A percentile compares a stretch with the other conserved stretches of the same genome.
These are phyloP conservation scores for Scaeva pyrastri DNA, from an alignment of 2,888 invertebrate species.

Conservation along the genomic window DNA sequence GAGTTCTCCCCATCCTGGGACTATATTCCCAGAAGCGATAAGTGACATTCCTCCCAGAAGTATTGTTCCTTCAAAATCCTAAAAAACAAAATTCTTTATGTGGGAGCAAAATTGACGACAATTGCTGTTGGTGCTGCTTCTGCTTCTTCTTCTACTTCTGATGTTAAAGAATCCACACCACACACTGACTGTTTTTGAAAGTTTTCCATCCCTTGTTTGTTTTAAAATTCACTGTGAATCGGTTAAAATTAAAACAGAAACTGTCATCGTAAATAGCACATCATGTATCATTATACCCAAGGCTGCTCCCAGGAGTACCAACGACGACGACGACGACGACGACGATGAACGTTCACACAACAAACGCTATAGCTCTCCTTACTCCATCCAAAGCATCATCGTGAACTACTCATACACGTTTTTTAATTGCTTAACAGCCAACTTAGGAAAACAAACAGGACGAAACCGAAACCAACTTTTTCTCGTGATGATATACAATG, in stretches of 20 bases:
- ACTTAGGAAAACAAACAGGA: conserved; percentile 82
- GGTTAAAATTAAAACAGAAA: conserved; percentile 81
- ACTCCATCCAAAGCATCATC: too few relatives aligned
- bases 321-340: too few relatives aligned
- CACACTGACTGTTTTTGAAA: conserved; percentile 34
- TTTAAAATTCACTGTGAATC: conserved; percentile 35
- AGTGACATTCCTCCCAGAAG: neutral
- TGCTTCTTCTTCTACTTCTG: too few relatives aligned
- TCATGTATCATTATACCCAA: conserved; percentile 81
- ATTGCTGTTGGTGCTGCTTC: conserved; percentile 9
- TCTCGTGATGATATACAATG: neutral
- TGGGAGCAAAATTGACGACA: conserved; percentile 74
- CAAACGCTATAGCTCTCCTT: conserved; percentile 1
- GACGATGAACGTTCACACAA: conserved; percentile 48
- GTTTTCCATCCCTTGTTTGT: conserved; percentile 57
- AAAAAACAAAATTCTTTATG: conserved; percentile 77
- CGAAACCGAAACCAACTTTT: conserved; percentile 64
- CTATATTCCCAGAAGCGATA: neutral
- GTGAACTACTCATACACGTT: conserved; percentile 75
- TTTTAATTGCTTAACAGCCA: conserved; percentile 83
- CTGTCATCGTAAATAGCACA: conserved; percentile 82
- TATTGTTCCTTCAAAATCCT: conserved; percentile 4
- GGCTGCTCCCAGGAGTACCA: conserved; percentile 55
- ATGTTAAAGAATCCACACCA: conserved; percentile 40
- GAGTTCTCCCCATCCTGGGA: neutral